A percentile compares a stretch with the other conserved stretches of the same genome.
Evolutionary conservation across 2,113 vertebrate species (phyloP).

Genomic region (Tenrec ecaudatus): DNA sequence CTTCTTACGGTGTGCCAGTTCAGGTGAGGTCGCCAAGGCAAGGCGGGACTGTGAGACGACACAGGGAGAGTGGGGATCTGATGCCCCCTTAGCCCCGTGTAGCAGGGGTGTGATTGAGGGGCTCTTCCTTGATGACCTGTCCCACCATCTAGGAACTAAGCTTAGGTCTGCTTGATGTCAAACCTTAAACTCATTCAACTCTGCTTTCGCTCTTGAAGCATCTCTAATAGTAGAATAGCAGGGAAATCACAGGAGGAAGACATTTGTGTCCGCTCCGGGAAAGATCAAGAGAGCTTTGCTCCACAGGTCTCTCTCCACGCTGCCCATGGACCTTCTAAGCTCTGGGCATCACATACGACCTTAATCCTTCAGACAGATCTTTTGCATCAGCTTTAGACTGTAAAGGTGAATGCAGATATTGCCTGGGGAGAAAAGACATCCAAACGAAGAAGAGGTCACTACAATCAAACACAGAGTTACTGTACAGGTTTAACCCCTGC

Average conservation of each 20-base stretch:
- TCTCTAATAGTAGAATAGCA: not conserved
- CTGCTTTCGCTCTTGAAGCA: conserved; percentile 6
- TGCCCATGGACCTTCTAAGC: conserved; percentile 26
- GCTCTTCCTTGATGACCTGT: not conserved
- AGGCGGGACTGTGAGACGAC: not conserved
- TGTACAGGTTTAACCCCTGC: conserved; percentile 17
- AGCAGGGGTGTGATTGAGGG: not conserved
- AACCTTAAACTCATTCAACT: not conserved
- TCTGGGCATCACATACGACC: not conserved
- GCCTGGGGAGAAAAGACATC: conserved; percentile 13
- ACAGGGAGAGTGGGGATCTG: not conserved
- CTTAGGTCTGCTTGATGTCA: not conserved
- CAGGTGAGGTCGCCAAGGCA: not conserved
- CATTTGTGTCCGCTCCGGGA: not conserved
- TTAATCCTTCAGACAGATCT: conserved; percentile 16
- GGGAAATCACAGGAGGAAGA: not conserved
- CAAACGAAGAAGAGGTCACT: not conserved
- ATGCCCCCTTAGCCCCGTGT: too few relatives aligned
- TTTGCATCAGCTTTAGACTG: conserved; percentile 46
- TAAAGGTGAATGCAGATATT: conserved; percentile 51
- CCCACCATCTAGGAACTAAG: not conserved
- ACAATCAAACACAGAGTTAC: conserved; percentile 16
- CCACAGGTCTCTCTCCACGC: not conserved
- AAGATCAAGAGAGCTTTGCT: not conserved
- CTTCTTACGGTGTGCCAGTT: not conserved